These are phyloP conservation scores for Meandrina meandrites DNA, from an alignment of 92 coral and sea anemone genomes.

Conservation along the genomic window DNA sequence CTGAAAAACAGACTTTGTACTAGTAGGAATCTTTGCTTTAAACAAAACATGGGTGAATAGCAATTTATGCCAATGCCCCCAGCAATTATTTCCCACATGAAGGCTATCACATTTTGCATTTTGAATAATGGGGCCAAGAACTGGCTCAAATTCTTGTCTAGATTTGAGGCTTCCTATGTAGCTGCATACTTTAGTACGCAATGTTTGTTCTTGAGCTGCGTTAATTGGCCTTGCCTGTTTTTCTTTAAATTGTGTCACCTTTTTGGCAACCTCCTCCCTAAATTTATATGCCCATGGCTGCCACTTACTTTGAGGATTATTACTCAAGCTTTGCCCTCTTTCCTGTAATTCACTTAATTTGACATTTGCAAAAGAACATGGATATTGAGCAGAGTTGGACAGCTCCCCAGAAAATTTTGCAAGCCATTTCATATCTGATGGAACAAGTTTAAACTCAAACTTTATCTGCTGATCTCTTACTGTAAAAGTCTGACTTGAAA, in stretches of 20 bases:
- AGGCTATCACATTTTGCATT: slow-evolving; percentile 64
- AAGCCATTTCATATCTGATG: slow-evolving; percentile 73
- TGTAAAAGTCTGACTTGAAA: slow-evolving; percentile 46
- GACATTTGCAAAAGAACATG: slow-evolving; percentile 73
- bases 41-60: slow-evolving; percentile 61
- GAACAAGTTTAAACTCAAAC: slow-evolving; percentile 65
- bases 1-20: slow-evolving; percentile 70
- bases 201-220: slow-evolving; percentile 53
- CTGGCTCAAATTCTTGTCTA: slow-evolving; percentile 64
- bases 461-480: slow-evolving; percentile 48
- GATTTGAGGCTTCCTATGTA: slow-evolving; percentile 65
- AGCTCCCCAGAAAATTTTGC: slow-evolving; percentile 55
- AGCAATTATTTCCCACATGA: slow-evolving; percentile 70
- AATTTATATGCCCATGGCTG: slow-evolving; percentile 67
- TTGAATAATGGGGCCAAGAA: slow-evolving; percentile 63
- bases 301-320: slow-evolving; percentile 51
- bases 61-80: slow-evolving; percentile 76
- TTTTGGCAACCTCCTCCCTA: slow-evolving; percentile 56
- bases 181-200: slow-evolving; percentile 56
- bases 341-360: slow-evolving; percentile 36
- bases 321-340: slow-evolving; percentile 54
- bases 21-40: slow-evolving; percentile 54
- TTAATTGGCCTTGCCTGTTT: slow-evolving; percentile 56
- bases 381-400: slow-evolving; percentile 61
- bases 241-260: slow-evolving; percentile 58